These are phyloP conservation scores for Ips nitidus DNA, from an alignment of 1,140 invertebrate species.

Conservation along the genomic window DNA sequence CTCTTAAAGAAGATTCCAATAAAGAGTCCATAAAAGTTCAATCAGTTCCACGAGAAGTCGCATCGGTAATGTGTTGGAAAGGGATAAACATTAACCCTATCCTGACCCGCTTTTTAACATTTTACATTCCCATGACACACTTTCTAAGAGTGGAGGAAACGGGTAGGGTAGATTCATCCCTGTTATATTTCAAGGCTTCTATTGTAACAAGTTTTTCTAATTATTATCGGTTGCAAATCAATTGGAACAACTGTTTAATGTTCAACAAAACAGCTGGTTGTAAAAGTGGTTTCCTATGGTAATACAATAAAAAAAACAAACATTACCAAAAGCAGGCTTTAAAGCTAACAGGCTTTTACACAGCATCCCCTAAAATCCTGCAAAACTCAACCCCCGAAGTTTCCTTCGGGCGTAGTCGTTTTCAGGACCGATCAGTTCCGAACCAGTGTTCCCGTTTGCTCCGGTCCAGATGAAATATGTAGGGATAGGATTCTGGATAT, in stretches of 20 bases:
- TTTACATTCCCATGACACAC: constrained; percentile 30
- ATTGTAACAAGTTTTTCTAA: too few species aligned
- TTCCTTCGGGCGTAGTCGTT: constrained; percentile 12
- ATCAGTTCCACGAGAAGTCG: not conserved
- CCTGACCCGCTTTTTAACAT: constrained; percentile 28
- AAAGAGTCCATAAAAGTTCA: not conserved
- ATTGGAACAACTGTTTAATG: too few species aligned
- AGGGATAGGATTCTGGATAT: constrained; percentile 30
- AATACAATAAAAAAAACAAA: not conserved
- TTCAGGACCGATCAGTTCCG: constrained; percentile 19
- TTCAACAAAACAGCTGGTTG: not conserved
- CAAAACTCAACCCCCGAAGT: not conserved
- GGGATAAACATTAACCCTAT: constrained; percentile 33
- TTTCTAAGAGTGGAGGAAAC: not conserved
- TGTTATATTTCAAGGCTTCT: too few species aligned
- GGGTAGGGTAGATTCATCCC: too few species aligned
- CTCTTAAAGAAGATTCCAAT: not conserved
- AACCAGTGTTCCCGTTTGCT: constrained; percentile 22
- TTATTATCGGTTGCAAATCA: too few species aligned
- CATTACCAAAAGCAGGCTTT: not conserved
- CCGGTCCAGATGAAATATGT: constrained; percentile 39
- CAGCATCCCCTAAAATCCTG: not conserved
- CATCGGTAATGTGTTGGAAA: not conserved
- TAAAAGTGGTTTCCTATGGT: not conserved
- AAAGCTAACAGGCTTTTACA: not conserved